phyloP scores from a whole-genome alignment of 2,888 invertebrate genomes.

The Muschampia plurimacula region DNA sequence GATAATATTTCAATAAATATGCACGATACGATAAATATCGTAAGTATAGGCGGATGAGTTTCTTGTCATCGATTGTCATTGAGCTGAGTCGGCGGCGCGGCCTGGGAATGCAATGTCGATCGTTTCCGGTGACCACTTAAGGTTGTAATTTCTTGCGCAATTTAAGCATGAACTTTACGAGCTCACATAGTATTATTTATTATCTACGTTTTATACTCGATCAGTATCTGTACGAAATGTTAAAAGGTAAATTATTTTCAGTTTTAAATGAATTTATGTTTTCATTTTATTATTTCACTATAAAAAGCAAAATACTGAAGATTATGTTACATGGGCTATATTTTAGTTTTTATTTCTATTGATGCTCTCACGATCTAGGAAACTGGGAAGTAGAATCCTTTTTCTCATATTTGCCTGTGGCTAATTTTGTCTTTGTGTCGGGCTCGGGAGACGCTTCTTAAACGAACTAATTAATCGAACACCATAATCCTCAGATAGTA shows the following conservation, averaged over 20 bases:
- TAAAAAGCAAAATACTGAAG: too few species aligned
- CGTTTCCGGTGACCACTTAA: conserved; percentile 54
- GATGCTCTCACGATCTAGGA: too few species aligned
- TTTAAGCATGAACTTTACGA: conserved; percentile 15
- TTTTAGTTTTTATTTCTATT: too few species aligned
- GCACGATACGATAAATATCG: background rate
- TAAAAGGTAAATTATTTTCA: background rate
- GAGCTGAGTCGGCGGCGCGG: conserved; percentile 21
- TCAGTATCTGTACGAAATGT: background rate
- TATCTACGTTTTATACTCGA: background rate
- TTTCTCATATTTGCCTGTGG: too few species aligned
- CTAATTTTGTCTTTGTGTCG: too few species aligned
- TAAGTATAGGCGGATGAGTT: conserved; percentile 19
- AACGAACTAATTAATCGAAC: too few species aligned
- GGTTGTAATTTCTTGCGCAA: conserved; percentile 16
- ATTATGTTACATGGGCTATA: too few species aligned
- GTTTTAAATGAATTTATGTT: background rate
- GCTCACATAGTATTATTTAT: background rate
- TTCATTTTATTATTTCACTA: too few species aligned
- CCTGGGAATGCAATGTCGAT: conserved; percentile 56
- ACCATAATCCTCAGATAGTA: too few species aligned
- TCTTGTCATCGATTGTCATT: conserved; percentile 32
- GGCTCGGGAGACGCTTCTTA: too few species aligned
- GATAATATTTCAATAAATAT: too few species aligned
- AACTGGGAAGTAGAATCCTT: too few species aligned